phyloP scores from a whole-genome alignment of 2,113 vertebrate species.

The chimpanzee (Pan troglodytes) region NHGRI_mPanTro3-v2.1_pri NC_072401.2:127917501-127918000 shows the following conservation, averaged over 20 bases:
- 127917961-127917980: neutral
- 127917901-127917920: neutral
- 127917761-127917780: neutral
- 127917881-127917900: neutral
- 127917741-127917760: neutral
- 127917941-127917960: neutral
- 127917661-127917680: neutral
- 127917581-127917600: neutral
- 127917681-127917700: neutral
- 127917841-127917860: neutral
- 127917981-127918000: neutral
- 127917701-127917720: neutral
- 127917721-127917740: neutral
- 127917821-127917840: neutral
- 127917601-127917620: neutral
- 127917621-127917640: rapidly evolving
- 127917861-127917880: neutral
- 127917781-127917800: neutral
- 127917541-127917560: neutral
- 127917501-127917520: neutral
- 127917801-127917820: neutral
- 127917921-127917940: neutral
- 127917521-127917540: neutral
- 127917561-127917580: neutral
- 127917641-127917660: neutral